Evolutionary conservation across 2,113 vertebrate genomes (phyloP).

Genomic region (Dicrurus megarhynchus): DNA sequence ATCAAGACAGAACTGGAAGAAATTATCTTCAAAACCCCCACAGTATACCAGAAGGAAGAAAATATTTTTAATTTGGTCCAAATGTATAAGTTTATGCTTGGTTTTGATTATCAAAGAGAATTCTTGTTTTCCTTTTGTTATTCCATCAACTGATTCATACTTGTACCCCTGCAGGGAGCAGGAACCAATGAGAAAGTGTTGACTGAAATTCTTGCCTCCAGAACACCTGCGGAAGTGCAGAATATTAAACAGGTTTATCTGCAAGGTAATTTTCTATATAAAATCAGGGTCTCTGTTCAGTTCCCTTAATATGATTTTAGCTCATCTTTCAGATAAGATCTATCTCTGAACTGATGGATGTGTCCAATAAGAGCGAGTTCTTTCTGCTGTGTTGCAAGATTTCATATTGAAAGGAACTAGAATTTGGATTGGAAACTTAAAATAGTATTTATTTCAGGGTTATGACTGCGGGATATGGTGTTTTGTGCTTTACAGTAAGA

Average conservation of each 20-base stretch:
- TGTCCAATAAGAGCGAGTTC: background rate
- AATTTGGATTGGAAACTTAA: background rate
- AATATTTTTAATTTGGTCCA: background rate
- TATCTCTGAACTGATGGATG: background rate
- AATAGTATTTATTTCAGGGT: background rate
- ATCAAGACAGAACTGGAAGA: background rate
- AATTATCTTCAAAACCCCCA: accelerated
- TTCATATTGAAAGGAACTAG: background rate
- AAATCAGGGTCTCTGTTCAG: background rate
- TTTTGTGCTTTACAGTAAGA: background rate
- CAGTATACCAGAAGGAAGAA: background rate
- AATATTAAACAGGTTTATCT: slow-evolving; percentile 86
- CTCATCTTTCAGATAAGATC: background rate
- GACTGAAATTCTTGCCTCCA: slow-evolving; percentile 92
- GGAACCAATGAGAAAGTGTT: slow-evolving; percentile 91
- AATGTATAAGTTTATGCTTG: background rate
- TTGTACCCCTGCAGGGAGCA: slow-evolving; percentile 77
- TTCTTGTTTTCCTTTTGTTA: background rate
- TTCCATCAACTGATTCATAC: background rate
- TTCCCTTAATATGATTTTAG: background rate
- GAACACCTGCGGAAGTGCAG: slow-evolving; percentile 79
- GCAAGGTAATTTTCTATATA: slow-evolving; percentile 76
- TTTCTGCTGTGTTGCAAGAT: background rate
- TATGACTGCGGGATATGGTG: background rate
- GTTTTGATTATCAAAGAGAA: background rate